Evolutionary conservation across 2,888 invertebrate species (phyloP).

Genomic region (Lordiphosa fenestrarum): DNA sequence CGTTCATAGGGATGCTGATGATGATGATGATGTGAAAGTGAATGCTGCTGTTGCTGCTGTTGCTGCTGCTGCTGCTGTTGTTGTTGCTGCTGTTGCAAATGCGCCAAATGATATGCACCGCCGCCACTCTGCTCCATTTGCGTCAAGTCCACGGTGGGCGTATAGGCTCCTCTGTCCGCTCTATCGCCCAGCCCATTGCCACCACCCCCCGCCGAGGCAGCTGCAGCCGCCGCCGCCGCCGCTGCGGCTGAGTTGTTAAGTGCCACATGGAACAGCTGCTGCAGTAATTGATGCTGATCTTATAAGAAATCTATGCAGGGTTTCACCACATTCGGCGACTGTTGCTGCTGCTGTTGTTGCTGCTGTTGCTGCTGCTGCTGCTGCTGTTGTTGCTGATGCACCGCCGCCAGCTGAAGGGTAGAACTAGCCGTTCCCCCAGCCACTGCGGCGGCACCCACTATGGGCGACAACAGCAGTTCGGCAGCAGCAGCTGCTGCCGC

Average conservation of each 20-base stretch:
- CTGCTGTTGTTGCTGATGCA: constrained; percentile 64
- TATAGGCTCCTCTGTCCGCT: constrained; percentile 22
- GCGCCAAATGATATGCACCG: constrained; percentile 27
- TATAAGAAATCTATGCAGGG: constrained; percentile 81
- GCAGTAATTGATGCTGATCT: constrained; percentile 80
- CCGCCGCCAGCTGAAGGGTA: constrained; percentile 71
- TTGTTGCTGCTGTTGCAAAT: constrained; percentile 25
- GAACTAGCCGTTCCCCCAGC: constrained; percentile 66
- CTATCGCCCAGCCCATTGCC: constrained; percentile 12
- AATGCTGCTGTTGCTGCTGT: constrained; percentile 9
- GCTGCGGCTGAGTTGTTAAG: constrained; percentile 73
- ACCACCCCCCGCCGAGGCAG: constrained; percentile 20
- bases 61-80: constrained; percentile 5
- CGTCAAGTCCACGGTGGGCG: constrained; percentile 75
- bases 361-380: constrained; percentile 18
- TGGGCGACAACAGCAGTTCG: constrained; percentile 77
- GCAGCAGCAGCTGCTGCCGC: constrained; percentile 78
- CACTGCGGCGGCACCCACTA: constrained; percentile 74
- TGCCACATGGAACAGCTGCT: constrained; percentile 79
- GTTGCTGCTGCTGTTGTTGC: constrained; percentile 50
- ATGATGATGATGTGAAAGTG: constrained; percentile 43
- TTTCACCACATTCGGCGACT: constrained; percentile 79
- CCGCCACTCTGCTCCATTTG: constrained; percentile 65
- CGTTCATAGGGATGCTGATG: constrained; percentile 69
- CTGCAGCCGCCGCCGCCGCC: constrained; percentile 53